A percentile compares a stretch with the other conserved stretches of the same genome.
Evolutionary conservation across 2,113 vertebrate genomes (phyloP).

Genomic region (Neoarius graeffei): DNA sequence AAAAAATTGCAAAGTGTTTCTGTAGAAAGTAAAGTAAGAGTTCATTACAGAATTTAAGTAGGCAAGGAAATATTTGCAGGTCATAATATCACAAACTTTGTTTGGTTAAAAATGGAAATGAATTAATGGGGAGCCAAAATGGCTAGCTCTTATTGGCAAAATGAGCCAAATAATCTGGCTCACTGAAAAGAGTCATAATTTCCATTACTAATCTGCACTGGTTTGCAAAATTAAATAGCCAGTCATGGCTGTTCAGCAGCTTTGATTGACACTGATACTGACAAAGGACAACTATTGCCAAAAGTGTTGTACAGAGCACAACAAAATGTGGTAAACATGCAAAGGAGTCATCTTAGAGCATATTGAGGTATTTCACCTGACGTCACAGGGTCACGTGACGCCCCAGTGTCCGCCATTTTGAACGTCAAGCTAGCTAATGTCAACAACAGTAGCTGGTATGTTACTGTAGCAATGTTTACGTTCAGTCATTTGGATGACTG

Average conservation of each 20-base stretch:
- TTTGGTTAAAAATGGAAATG: background rate
- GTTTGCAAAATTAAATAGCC: background rate
- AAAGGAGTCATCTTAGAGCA: slow-evolving; percentile 48
- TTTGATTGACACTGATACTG: background rate
- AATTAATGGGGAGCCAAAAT: background rate
- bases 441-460: too few relatives aligned
- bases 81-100: background rate
- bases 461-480: too few relatives aligned
- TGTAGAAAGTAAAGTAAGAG: background rate
- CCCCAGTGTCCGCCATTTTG: too few relatives aligned
- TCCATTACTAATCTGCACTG: background rate
- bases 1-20: background rate
- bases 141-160: background rate
- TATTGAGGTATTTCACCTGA: too few relatives aligned
- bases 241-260: background rate
- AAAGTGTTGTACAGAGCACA: background rate
- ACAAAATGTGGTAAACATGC: background rate
- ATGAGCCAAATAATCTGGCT: background rate
- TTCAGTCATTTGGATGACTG: too few relatives aligned
- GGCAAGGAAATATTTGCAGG: background rate
- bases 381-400: too few relatives aligned
- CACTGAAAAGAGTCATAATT: background rate
- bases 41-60: background rate
- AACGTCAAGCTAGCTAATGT: too few relatives aligned
- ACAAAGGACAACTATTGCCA: background rate